Evolutionary conservation across 2,113 vertebrate species (phyloP), one percentile per base, ranked within the genome.

Genomic region (Burhinus bistriatus): DNA sequence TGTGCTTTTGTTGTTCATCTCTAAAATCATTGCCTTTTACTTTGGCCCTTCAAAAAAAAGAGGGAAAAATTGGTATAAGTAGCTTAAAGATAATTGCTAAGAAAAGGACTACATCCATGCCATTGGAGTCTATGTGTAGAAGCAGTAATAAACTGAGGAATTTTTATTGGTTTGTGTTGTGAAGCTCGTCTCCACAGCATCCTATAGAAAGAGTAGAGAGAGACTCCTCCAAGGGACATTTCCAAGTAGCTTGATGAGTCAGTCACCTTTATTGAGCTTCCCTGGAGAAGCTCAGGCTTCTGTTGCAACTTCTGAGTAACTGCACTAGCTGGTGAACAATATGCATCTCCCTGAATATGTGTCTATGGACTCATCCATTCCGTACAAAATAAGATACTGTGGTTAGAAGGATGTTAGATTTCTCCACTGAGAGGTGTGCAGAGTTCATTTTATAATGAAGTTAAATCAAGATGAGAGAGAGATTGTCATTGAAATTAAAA

Each of bases 131-230:
- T 66, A 0, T 27, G 7, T 7, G 4, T 44, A 62, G 69, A 55
- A 27, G 19, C 1, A 1, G 22, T 34, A 20, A 9, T 2, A 70
- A 34, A 13, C 1, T 27, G 27, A 45, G 42, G 25, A 14, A 21
- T 22, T 26, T 71, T 79, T 14, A 26, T 14, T 40, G 14, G 9
- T 5, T 34, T 36, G 22, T 69, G 30, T 13, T 77, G 49, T n/a
- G 54, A 61, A 65, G 34, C 15, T 44, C 15, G 6, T 59, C 47
- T 84, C 34, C 44, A 55, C 14, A 27, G 12, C 36, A 29, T 84
- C 34, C 32, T n/a, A 9, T 4, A n/a, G 87, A 40, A 77, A 19
- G 13, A 11, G 13, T 8, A 61, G 55, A 54, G 34, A 44, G 23
- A 45, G 20, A 16, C 18, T 80, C 9, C 21, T 86, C 36, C n/a